Evolutionary conservation across 2,797 vertebrate genomes (phyloP), one percentile per base, ranked within the genome.

Genomic region (Manis javanica): DNA sequence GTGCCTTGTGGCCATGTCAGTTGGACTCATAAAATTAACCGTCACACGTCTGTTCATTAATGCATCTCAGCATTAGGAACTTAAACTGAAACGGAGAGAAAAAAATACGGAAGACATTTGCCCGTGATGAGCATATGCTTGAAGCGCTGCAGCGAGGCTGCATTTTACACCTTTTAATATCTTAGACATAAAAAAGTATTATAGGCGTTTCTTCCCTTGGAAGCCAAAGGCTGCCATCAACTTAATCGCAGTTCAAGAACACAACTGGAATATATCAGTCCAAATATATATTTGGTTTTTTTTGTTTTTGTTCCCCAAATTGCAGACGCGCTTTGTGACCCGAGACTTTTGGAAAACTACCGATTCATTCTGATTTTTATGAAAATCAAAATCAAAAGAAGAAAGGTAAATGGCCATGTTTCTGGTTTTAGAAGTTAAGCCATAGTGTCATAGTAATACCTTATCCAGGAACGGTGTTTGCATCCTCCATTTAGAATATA

Each of bases 261-360:
- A 31, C 26, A 68, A 26, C n/a, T 51, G 61, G 87, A 51, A 59
- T 14, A 59, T 57, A 84, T 7, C 15, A 75, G 61, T 90, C 39
- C n/a, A n/a, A n/a, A n/a, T n/a, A n/a, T n/a, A n/a, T n/a, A 51
- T 84, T 75, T 59, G 21, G 18, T 66, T 83, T 57, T 75, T 9
- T 75, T 64, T 89, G 31, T 66, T 94, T 89, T 74, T 83, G 31
- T 88, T 49, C 49, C 34, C 61, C 59, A 75, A 89, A 75, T 84
- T 77, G 12, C 37, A 57, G 19, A 51, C 68, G 16, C 21, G 49
- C 29, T 93, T 93, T 87, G 34, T 74, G 55, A 23, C 39, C 23
- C 72, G 55, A 46, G 13, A 88, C 34, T 46, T 55, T 64, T 29
- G 10, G 68, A 82, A 94, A 55, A 53, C 75, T 63, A 46, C 34